Base-by-base conservation (phyloP, 2,797 vertebrate genomes). In the Mus minutoides region DNA sequence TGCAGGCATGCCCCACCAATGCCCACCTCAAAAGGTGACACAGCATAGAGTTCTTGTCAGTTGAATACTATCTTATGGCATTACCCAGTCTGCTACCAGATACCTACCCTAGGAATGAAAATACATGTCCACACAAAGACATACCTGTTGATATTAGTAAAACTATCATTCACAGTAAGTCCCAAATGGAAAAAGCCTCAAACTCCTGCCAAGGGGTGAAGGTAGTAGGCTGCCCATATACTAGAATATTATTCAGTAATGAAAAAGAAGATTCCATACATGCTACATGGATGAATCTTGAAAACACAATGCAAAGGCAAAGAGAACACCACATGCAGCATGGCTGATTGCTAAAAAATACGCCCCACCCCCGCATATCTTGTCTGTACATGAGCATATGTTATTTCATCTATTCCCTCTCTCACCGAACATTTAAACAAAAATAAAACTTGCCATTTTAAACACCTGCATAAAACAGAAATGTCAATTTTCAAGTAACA, bases 11-110 rank as follows among this genome's bases (percentile, higher is more conserved):
- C 26, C 14, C n/a, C 16, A 43, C 9, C 14, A 46, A 40, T 31
- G 67, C 24, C 24, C 6, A 34, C 17, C 37, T 75, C 16, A 54
- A 6, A 43, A 58, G 17, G 37, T 58, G 75, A 71, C 34, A 13
- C 5, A 58, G 84, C 52, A 90, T 83, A 64, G 85, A 92, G 90
- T 40, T 52, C 24, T 84, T 93, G 64, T 94, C 75, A 80, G 29
- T 37, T 89, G 31, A 92, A 94, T 16, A 73, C 26, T 24, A 46
- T 52, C 19, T 52, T 88, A 34, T 13, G 37, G 10, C 37, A 60
- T 49, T 10, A 52, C 9, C 49, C n/a, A 49, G 77, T 76, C 11
- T 64, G 46, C 3, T 40, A 13, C 62, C 12, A 52, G 24, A 6
- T 52, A 73, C 40, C 76, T 43, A 79, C n/a, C 17, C 54, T 60